These are phyloP conservation scores for Poeciliopsis presidionis DNA, from an alignment of 2,797 vertebrate species.

Conservation along the genomic window DNA sequence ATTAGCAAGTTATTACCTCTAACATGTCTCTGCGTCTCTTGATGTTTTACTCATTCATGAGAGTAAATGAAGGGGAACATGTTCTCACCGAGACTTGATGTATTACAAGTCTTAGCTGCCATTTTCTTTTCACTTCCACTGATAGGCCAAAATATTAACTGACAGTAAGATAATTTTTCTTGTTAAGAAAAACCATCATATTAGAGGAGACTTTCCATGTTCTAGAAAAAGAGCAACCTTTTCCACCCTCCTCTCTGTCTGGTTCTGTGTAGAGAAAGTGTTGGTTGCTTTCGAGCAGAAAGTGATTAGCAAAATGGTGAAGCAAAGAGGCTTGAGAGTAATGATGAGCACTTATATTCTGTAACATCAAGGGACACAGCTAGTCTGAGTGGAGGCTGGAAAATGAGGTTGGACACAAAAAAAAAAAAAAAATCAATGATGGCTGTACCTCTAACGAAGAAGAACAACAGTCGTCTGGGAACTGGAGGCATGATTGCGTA, in stretches of 20 bases:
- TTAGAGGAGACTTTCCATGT: not conserved
- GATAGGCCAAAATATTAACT: constrained; percentile 25
- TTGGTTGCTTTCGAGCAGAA: constrained; percentile 33
- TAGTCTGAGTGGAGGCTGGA: constrained; percentile 31
- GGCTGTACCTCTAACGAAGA: constrained; percentile 34
- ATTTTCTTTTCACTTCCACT: constrained; percentile 50
- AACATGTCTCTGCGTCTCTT: constrained; percentile 6
- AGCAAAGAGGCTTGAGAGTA: constrained; percentile 25
- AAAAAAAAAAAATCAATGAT: constrained; percentile 41
- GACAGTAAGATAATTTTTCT: constrained; percentile 9
- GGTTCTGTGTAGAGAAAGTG: constrained; percentile 13
- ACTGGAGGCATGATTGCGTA: constrained; percentile 10
- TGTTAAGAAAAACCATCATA: constrained; percentile 5
- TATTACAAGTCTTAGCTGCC: constrained; percentile 48
- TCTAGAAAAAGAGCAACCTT: not conserved
- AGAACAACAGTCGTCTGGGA: constrained; percentile 12
- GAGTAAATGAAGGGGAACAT: constrained; percentile 68
- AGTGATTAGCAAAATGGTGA: constrained; percentile 34
- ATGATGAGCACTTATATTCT: constrained; percentile 47
- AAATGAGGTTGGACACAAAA: constrained; percentile 25
- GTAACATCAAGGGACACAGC: constrained; percentile 27
- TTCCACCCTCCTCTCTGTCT: not conserved
- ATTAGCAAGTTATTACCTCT: constrained; percentile 19
- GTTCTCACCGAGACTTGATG: constrained; percentile 11
- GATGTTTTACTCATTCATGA: constrained; percentile 66